Evolutionary conservation across 2,113 vertebrate species (phyloP), one percentile per base, ranked within the genome.

Genomic region (Myotis davidii): DNA sequence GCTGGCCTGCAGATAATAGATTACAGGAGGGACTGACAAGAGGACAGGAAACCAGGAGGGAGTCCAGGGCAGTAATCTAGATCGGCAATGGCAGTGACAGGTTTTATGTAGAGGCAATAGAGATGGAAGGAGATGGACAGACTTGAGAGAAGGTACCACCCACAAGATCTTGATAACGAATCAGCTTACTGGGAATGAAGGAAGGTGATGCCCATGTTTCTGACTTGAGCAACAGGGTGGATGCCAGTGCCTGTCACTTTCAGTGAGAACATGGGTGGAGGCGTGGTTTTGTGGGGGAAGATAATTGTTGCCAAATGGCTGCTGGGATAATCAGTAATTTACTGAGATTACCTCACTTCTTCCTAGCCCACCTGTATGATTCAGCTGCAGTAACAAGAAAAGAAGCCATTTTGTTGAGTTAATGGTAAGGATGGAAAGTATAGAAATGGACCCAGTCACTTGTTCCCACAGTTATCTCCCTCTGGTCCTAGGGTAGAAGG

Each of bases 361-460:
- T 79, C 76, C 93, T 72, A 91, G 73, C 93, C 96, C 93, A 96
- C 97, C 94, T 96, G 86, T 54, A 67, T 97, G 97, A 97, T 96
- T 97, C 97, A 91, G 54, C 92, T 54, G 39, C 42, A 84, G 92
- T 52, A 96, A 95, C 76, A 96, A 95, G 83, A 77, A 92, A 79
- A 95, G 42, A 87, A 85, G 42, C 4, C 29, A 56, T 32, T 78
- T 79, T 61, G 27, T 45, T 74, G 61, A 50, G 14, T 70, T 39
- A 21, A 87, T 39, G 42, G 7, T 83, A 81, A 93, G 81, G 81
- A 88, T 42, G n/a, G 52, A 88, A 87, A 88, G 90, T 65, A 78
- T 29, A 97, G 65, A 94, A 74, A 70, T 84, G 73, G 17, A 29
- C 92, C 25, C 27, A 72, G 84, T 96, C 88, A 92, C 72, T 92